Evolutionary conservation across 2,113 vertebrate species (phyloP), one percentile per base, ranked within the genome.

Genomic region (Patagioenas fasciata): DNA sequence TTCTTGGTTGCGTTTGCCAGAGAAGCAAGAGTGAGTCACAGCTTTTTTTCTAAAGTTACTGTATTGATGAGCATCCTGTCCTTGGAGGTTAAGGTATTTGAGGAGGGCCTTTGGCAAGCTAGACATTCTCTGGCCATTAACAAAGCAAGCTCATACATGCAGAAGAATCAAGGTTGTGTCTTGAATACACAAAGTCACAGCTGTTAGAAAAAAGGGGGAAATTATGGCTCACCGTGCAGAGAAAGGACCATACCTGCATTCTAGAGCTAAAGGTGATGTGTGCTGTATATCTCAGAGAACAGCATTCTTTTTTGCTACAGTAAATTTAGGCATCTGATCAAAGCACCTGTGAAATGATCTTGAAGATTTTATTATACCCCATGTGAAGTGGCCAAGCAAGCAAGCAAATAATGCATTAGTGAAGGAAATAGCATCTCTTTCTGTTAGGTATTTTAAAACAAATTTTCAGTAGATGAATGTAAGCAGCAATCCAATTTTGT

Each of bases 1-100:
- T 15, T 50, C 29, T 24, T 11, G 32, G 23, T 9, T 53, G 18
- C 24, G 29, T 83, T 88, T 83, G 23, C 25, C 54, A 48, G 75
- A 71, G 54, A 85, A 94, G n/a, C 20, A 29, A 61, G 54, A 70
- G 3, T 83, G 93, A 93, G 66, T 91, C 58, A 91, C 13, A 61
- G 14, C 31, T 61, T 92, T 79, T 79, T 75, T 90, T 74, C 36
- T 73, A 4, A 74, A 73, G 34, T 84, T 91, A 29, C 12, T 56
- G 1, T 61, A 31, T 57, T 89, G 65, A 89, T 38, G 57, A n/a
- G 47, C 75, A 82, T 93, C 71, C 91, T 85, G 40, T 60, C 38
- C 61, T 48, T 36, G 21, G 36, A 88, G 19, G 34, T n/a, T 28
- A 7, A 85, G 80, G 19, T 53, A 60, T 75, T 82, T 80, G n/a